Evolutionary conservation across 2,113 vertebrate genomes (phyloP).

Genomic region (Mustelus asterias): DNA sequence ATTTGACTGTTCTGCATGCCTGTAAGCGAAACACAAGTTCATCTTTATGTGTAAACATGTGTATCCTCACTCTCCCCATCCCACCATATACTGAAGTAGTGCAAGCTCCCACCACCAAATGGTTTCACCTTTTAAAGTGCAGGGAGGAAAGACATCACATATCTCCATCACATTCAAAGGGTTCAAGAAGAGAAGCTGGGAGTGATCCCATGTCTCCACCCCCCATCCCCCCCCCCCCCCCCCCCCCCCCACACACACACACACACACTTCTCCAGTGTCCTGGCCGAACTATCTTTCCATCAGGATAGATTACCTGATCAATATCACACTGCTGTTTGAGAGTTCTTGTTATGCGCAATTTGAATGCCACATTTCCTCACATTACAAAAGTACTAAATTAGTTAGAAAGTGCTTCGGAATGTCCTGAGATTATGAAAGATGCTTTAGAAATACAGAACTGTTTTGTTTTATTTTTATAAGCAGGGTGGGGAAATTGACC

Average conservation of each 20-base stretch:
- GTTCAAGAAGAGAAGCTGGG: neutral
- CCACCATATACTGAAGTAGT: neutral
- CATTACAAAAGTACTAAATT: too few species aligned
- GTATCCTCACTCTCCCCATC: neutral
- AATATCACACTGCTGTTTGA: neutral
- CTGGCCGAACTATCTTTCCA: neutral
- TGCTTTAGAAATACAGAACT: too few species aligned
- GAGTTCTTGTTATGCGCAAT: too few species aligned
- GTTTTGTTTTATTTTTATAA: too few species aligned
- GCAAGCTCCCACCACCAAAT: neutral
- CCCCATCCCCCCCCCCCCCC: too few species aligned
- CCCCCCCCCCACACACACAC: too few species aligned
- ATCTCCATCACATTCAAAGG: neutral
- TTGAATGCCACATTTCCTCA: too few species aligned
- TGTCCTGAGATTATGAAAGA: too few species aligned
- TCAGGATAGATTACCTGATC: neutral
- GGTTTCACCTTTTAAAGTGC: neutral
- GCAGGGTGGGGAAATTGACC: too few species aligned
- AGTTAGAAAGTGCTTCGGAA: too few species aligned
- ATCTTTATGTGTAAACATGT: neutral
- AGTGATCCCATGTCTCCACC: neutral
- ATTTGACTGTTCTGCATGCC: constrained; percentile 76
- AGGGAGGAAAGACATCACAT: too few species aligned
- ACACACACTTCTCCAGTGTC: too few species aligned
- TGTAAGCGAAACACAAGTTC: constrained; percentile 44